Conservation (phyloP, 1,140 invertebrate genomes). For the Panagrolaimus sp. region DNA sequence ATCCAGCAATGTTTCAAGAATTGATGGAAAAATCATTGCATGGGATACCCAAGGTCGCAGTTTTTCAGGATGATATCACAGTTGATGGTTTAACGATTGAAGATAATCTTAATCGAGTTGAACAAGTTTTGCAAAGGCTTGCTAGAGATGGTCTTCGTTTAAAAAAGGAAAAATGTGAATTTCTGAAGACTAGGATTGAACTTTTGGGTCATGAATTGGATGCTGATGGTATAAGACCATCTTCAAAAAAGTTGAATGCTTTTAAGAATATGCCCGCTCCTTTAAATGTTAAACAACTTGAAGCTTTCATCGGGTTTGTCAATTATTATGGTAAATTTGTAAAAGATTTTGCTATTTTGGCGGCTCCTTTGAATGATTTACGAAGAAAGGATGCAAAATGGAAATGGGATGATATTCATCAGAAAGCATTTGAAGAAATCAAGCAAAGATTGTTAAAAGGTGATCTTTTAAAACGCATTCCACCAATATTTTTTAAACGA, state of each 20-base stretch:
- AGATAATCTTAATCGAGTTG: neutral
- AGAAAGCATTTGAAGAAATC: slow-evolving; percentile 46
- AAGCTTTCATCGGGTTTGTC: neutral
- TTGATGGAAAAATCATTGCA: slow-evolving; percentile 61
- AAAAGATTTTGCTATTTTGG: neutral
- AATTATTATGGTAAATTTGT: neutral
- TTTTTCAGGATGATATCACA: slow-evolving; percentile 43
- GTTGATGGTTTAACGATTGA: neutral
- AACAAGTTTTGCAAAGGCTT: neutral
- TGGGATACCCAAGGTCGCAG: slow-evolving; percentile 44
- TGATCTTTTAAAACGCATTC: too few relatives aligned
- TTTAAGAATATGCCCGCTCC: neutral
- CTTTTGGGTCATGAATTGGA: neutral
- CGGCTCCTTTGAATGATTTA: slow-evolving; percentile 28
- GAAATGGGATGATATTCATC: slow-evolving; percentile 1
- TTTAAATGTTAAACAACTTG: neutral
- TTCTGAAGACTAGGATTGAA: neutral
- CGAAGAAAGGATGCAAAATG: slow-evolving; percentile 24
- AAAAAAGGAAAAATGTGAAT: slow-evolving; percentile 5
- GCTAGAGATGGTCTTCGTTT: neutral
- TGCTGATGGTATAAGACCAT: neutral
- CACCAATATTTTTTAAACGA: too few relatives aligned
- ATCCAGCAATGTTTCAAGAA: slow-evolving; percentile 63
- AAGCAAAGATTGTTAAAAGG: slow-evolving; percentile 50
- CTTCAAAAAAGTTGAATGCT: neutral